Evolutionary conservation across 2,797 vertebrate species (phyloP), one percentile per base, ranked within the genome.

Genomic region (Labeo calbasu): DNA sequence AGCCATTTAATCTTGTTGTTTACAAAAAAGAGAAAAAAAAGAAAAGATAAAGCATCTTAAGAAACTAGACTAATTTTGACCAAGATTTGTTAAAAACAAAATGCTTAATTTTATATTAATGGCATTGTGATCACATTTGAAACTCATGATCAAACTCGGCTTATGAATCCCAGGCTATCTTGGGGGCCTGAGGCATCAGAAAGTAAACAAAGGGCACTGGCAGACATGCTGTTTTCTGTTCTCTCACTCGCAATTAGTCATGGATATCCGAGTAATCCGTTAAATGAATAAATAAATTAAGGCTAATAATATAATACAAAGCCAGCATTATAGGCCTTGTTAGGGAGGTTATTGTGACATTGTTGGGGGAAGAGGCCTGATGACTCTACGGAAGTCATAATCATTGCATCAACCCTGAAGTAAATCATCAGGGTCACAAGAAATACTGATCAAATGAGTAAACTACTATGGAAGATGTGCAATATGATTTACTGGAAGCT

Each of bases 121-220:
- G 46, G 14, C 53, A 50, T 36, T 76, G 63, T 40, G 61, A 79
- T 86, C 87, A 88, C 85, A 70, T 0, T 82, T 65, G 82, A 65
- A 86, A 77, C 85, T 76, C 87, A 77, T 86, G 85, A 84, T 70
- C 78, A 15, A 50, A 23, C 72, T 73, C 1, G 4, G 7, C 43
- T 50, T 19, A 32, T 40, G 50, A 85, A 75, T 15, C 63, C 14
- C 63, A 66, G 63, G 63, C 63, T 57, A 53, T 32, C 14, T 73
- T 59, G n/a, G 32, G 32, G 23, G 59, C 61, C 57, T 21, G 43
- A 61, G 53, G 81, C 25, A 43, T 75, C 43, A 46, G 66, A 48
- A 14, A 48, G 40, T 7, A 57, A 61, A 13, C 15, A 28, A 15
- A 40, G 23, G 15, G 9, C 23, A 21, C 17, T 78, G 43, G 1